These are phyloP conservation scores for Nymphalis io DNA, from an alignment of 1,140 invertebrate species.

Conservation along the genomic window DNA sequence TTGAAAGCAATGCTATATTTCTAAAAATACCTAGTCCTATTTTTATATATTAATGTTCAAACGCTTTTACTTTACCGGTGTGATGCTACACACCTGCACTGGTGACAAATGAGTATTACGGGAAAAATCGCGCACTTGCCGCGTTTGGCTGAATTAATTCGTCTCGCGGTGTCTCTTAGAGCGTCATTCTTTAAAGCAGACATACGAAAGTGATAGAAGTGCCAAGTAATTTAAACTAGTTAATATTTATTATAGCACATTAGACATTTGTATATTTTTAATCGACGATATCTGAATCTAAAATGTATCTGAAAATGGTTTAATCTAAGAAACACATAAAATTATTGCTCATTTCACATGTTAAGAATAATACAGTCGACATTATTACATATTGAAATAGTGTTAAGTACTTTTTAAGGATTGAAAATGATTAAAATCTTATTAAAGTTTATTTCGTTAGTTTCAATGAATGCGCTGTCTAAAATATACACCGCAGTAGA, in stretches of 20 bases:
- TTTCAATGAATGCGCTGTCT: constrained; percentile 39
- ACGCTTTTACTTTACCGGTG: constrained; percentile 55
- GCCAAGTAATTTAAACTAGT: constrained; percentile 5
- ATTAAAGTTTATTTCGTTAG: not conserved
- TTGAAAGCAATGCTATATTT: not conserved
- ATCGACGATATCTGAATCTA: not conserved
- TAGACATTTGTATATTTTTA: not conserved
- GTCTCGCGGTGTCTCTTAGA: constrained; percentile 75
- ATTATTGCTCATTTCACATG: not conserved
- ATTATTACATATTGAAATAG: not conserved
- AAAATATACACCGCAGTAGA: constrained; percentile 41
- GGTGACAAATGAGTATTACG: constrained; percentile 75
- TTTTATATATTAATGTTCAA: constrained; percentile 21
- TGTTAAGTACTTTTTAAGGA: not conserved
- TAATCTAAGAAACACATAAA: not conserved
- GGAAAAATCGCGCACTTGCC: constrained; percentile 67
- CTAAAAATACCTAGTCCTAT: constrained; percentile 45
- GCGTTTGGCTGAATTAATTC: constrained; percentile 75
- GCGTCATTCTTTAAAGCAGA: constrained; percentile 56
- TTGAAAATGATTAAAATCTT: not conserved
- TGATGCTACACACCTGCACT: constrained; percentile 65
- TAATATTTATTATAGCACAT: no score
- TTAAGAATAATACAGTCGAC: no score
- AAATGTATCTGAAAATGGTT: not conserved
- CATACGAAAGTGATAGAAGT: constrained; percentile 40